Evolutionary conservation across 2,113 vertebrate genomes (phyloP).

Genomic region (Triplophysa dalaica): DNA sequence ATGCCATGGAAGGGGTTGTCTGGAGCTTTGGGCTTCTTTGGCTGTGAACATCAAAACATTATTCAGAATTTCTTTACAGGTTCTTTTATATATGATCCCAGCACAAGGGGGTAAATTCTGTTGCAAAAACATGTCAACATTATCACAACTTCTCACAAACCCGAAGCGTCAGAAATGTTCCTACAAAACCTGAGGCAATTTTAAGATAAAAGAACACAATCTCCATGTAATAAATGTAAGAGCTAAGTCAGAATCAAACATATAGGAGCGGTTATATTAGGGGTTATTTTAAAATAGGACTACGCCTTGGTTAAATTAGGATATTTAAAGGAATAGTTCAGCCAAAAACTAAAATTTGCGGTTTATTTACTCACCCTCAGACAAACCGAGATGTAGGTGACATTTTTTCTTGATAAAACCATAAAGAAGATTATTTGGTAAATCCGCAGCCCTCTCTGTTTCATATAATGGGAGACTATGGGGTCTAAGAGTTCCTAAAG

Average conservation of each 20-base stretch:
- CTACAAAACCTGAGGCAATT: conserved; percentile 8
- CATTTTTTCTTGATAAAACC: no score
- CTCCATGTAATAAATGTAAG: background rate
- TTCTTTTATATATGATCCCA: background rate
- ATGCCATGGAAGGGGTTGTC: conserved; percentile 98
- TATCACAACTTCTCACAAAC: background rate
- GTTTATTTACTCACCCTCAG: no score
- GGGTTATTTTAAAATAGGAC: no score
- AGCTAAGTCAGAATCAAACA: background rate
- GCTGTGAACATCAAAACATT: conserved; percentile 74
- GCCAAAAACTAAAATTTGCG: no score
- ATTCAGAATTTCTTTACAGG: conserved; percentile 25
- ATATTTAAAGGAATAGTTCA: no score
- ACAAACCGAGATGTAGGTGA: no score
- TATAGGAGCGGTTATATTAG: no score
- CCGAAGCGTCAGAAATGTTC: conserved; percentile 19
- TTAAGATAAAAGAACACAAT: conserved; percentile 21
- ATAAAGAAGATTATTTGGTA: no score
- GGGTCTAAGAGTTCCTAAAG: no score
- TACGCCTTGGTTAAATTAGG: no score
- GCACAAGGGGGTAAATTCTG: conserved; percentile 35
- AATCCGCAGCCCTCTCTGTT: no score
- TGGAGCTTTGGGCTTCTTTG: conserved; percentile 91
- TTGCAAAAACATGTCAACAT: conserved; percentile 26
- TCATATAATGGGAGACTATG: no score